Base-by-base conservation (phyloP, 2,113 vertebrate genomes). In the Mesembrinibis cayennensis region DNA sequence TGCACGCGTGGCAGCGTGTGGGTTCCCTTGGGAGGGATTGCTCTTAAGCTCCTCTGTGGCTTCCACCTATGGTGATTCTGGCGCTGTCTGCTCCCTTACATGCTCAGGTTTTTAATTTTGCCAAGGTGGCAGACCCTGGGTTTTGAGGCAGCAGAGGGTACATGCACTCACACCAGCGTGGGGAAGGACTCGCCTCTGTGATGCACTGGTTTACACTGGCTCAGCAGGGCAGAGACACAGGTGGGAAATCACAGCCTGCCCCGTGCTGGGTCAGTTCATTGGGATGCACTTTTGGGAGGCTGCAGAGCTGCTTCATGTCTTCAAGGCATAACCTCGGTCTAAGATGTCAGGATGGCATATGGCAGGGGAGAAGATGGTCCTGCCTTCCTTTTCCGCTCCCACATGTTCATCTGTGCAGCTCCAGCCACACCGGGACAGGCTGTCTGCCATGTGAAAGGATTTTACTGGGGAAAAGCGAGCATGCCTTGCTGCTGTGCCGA, bases 121-220 rank as follows among this genome's bases (percentile, higher is more conserved):
- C 25, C 25, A 4, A n/a, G 44, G 59, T 26, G 34, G 16, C 30
- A 45, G 56, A 56, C 19, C 18, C 56, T n/a, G 70, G 18, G 4
- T 25, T 82, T 69, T 23, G 56, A 16, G 26, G 70, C 49, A 36
- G 61, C 11, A 8, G 0, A 4, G 14, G 36, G 34, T 20, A 21
- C 1, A 1, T 3, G 5, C 6, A 3, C 42, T 27, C 32, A 7
- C 1, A 52, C 34, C 70, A 26, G 20, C 3, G 1, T 1, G 11
- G 67, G n/a, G 50, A 38, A 56, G 56, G 49, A 20, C 27, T 47
- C 20, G 7, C 12, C 23, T 27, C 44, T 47, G 70, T 8, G 8
- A 7, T 23, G 42, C 6, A 1, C 22, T 18, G 29, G 26, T 34
- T 65, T 26, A 30, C 11, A 1, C 1, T 1, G 74, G 61, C 53